Conservation (phyloP, 2,888 invertebrate genomes). For the Caradrina kadenii region DNA sequence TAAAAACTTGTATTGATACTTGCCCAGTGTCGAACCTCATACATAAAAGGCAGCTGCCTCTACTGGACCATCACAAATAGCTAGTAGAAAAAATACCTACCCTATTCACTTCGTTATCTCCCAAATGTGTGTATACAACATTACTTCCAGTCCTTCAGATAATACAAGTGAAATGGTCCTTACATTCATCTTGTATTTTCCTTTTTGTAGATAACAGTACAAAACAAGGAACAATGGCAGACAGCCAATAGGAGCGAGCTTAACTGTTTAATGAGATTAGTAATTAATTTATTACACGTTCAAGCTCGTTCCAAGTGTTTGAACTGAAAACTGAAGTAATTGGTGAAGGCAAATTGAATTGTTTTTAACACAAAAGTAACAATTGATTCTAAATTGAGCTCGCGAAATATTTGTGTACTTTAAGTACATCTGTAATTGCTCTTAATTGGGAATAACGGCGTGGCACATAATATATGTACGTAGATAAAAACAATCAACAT, state of each 20-base stretch:
- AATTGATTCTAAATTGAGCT: not conserved
- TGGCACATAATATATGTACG: too few species aligned
- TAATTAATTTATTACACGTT: constrained; percentile 25
- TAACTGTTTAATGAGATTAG: constrained; percentile 28
- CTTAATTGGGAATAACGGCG: too few species aligned
- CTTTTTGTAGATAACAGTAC: constrained; percentile 17
- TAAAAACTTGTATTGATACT: too few species aligned
- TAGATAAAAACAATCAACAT: too few species aligned
- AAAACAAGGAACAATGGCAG: constrained; percentile 27
- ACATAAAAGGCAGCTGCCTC: too few species aligned
- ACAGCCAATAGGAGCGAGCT: constrained; percentile 19
- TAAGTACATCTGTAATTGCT: not conserved
- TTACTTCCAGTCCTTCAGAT: constrained; percentile 16
- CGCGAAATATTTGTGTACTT: not conserved
- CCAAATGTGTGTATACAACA: constrained; percentile 14
- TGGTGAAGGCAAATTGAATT: not conserved
- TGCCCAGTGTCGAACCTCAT: too few species aligned
- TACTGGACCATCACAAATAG: not conserved
- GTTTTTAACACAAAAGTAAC: not conserved
- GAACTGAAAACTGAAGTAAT: constrained; percentile 2
- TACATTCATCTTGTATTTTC: constrained; percentile 24
- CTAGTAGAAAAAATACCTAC: not conserved
- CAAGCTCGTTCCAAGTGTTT: not conserved
- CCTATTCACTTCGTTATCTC: constrained; percentile 2
- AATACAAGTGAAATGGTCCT: constrained; percentile 14